Percentiles rank a stretch among this genome's conserved stretches.
phyloP scores from a whole-genome alignment of 2,113 vertebrate species.

The Phyllostomus discolor region DNA sequence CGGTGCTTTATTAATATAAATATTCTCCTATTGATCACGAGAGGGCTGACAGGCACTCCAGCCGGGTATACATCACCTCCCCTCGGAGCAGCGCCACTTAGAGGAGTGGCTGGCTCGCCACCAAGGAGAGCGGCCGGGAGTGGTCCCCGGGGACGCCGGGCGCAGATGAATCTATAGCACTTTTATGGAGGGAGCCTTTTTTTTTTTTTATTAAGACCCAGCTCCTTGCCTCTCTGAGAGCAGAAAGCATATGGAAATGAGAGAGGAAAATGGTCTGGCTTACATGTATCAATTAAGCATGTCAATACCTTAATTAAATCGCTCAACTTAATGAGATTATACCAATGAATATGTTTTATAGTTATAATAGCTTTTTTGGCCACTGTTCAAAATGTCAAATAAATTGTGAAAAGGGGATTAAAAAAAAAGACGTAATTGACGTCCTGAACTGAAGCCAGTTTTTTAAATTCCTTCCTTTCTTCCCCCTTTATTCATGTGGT shows the following conservation, averaged over 20 bases:
- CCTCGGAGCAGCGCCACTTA: conserved; percentile 82
- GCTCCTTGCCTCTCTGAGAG: conserved; percentile 74
- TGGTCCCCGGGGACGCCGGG: conserved; percentile 87
- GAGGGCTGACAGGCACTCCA: conserved; percentile 89
- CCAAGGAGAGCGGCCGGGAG: conserved; percentile 93
- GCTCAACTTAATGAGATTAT: conserved; percentile 97
- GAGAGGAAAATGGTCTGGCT: conserved; percentile 90
- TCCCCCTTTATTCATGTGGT: conserved; percentile 79
- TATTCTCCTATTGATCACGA: conserved; percentile 97
- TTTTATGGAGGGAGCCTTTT: conserved; percentile 79
- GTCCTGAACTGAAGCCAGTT: conserved; percentile 81
- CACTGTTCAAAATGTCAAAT: conserved; percentile 92
- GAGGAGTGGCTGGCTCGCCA: conserved; percentile 86
- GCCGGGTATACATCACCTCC: conserved; percentile 85
- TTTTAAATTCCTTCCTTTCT: conserved; percentile 72
- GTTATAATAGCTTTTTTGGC: conserved; percentile 99
- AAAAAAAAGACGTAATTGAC: conserved; percentile 83
- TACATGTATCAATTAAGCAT: conserved; percentile 98
- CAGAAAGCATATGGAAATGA: conserved; percentile 91
- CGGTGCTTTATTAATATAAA: conserved; percentile 97
- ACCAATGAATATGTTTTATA: conserved; percentile 97
- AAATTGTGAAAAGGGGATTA: conserved; percentile 90
- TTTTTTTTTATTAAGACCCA: conserved; percentile 46
- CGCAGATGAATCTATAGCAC: conserved; percentile 83
- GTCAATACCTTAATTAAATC: conserved; percentile 99